Conservation (phyloP, 2,888 invertebrate genomes). For the Hydrotaea cyrtoneurina region DNA sequence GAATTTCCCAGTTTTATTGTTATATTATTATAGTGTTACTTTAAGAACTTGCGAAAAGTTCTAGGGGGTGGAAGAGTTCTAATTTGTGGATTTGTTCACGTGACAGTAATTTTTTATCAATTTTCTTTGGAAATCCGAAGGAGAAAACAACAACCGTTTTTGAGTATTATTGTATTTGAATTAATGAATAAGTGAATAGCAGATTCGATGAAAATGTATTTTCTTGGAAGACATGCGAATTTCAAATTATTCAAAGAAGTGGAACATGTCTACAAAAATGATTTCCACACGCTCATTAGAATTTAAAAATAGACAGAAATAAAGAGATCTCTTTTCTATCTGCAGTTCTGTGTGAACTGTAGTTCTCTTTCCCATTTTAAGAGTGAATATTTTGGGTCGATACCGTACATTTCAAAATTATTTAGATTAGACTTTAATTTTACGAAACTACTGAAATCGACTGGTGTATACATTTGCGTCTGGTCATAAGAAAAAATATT, state of each 20-base stretch:
- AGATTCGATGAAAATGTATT: neutral
- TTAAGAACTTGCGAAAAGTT: too few relatives aligned
- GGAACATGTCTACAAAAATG: neutral
- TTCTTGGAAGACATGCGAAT: neutral
- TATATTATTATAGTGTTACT: too few relatives aligned
- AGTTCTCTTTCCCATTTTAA: constrained; percentile 38
- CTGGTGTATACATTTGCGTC: constrained; percentile 46
- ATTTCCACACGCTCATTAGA: constrained; percentile 19
- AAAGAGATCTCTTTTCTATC: constrained; percentile 27
- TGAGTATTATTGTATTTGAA: neutral
- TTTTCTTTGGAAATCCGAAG: too few relatives aligned
- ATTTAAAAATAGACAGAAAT: constrained; percentile 37
- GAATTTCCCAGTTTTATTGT: too few relatives aligned
- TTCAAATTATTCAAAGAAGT: constrained; percentile 10
- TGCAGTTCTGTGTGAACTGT: neutral
- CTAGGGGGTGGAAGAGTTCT: too few relatives aligned
- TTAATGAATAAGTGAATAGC: too few relatives aligned
- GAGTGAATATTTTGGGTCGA: constrained; percentile 42
- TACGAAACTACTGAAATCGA: constrained; percentile 49
- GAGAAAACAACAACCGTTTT: too few relatives aligned
- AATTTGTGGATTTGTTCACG: too few relatives aligned
- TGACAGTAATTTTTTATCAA: too few relatives aligned
- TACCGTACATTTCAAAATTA: constrained; percentile 1
- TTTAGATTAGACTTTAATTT: constrained; percentile 39
- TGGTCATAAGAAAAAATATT: constrained; percentile 40